Evolutionary conservation across 2,888 invertebrate genomes (phyloP).

Genomic region (Conistra vaccinii): DNA sequence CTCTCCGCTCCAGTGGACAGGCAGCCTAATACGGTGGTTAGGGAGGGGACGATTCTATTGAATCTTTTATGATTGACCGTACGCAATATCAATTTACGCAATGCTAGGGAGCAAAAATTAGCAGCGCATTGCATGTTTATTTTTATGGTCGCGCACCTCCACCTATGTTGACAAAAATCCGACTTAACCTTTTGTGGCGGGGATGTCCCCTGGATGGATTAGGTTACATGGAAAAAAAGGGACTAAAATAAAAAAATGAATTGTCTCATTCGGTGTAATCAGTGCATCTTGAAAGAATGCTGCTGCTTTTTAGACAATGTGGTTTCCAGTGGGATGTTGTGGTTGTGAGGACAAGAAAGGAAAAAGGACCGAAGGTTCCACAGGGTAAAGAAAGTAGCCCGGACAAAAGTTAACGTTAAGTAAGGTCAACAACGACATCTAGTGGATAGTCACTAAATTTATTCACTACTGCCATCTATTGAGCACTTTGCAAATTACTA

Average conservation of each 20-base stretch:
- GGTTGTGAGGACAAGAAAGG: not conserved
- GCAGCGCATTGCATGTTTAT: not conserved
- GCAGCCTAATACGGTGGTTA: too few species aligned
- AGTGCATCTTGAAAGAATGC: not conserved
- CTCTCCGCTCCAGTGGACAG: too few species aligned
- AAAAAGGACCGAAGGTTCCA: not conserved
- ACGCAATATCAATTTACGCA: not conserved
- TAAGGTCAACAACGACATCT: constrained; percentile 38
- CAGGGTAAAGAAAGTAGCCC: not conserved
- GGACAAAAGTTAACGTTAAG: not conserved
- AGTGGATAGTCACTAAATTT: not conserved
- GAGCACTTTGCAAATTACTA: not conserved
- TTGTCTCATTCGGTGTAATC: not conserved
- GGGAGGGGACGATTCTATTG: not conserved
- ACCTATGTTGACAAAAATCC: not conserved
- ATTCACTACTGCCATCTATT: constrained; percentile 62
- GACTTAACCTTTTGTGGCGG: not conserved
- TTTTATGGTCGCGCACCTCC: too few species aligned
- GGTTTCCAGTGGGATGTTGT: not conserved
- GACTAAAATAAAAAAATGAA: not conserved
- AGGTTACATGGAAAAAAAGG: not conserved
- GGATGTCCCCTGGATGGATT: not conserved
- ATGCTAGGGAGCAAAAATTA: not conserved
- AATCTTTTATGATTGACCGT: not conserved
- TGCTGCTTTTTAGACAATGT: not conserved